Conservation (phyloP, 2,888 invertebrate genomes). For the Tholera decimalis region DNA sequence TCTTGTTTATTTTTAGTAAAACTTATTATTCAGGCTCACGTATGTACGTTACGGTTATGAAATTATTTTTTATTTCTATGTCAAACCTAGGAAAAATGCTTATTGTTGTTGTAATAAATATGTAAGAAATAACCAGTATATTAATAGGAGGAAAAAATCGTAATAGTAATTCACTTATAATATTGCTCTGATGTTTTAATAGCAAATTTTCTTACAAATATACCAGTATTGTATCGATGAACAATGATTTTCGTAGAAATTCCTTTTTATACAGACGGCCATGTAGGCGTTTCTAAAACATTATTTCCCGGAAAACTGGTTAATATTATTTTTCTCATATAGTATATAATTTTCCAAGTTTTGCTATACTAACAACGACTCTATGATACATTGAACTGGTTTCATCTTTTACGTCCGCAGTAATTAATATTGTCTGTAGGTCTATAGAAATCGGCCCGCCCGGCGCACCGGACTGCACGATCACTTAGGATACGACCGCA, state of each 20-base stretch:
- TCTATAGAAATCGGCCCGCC: conserved; percentile 56
- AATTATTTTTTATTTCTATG: neutral
- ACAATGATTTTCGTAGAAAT: conserved; percentile 20
- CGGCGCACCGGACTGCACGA: conserved; percentile 61
- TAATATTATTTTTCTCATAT: neutral
- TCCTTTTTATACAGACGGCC: neutral
- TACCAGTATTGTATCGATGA: neutral
- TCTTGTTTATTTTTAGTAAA: conserved; percentile 13
- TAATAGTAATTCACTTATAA: neutral
- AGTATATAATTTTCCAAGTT: neutral
- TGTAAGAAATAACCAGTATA: too few relatives aligned
- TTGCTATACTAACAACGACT: neutral
- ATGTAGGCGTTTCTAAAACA: neutral
- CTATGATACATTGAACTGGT: conserved; percentile 23
- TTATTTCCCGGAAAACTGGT: conserved; percentile 12
- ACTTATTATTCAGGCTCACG: conserved; percentile 8
- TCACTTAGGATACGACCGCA: conserved; percentile 72
- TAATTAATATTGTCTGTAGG: conserved; percentile 55
- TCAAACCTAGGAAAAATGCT: neutral
- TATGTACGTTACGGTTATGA: neutral
- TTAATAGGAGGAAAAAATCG: neutral
- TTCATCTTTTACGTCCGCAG: conserved; percentile 29
- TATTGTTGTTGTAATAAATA: too few relatives aligned
- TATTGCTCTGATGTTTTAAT: neutral
- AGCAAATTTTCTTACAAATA: neutral